Base-by-base conservation (phyloP, 2,888 invertebrate species). In the Pristionchus fissidentatus region DNA sequence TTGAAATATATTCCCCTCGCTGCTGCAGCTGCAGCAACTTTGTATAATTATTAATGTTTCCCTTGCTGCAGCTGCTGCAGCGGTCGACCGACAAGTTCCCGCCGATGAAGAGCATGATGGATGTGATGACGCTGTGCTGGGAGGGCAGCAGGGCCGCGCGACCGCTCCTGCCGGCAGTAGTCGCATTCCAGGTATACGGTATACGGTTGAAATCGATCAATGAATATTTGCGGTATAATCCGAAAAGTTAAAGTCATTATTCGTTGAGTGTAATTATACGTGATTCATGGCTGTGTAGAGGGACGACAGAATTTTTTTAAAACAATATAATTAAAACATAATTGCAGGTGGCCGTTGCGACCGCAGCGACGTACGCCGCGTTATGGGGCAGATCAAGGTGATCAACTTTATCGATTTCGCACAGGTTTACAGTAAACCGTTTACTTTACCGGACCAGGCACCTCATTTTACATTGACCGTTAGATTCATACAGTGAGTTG, bases 301-400 rank as follows among this genome's bases (percentile, higher is more conserved):
- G 8, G 26, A 60, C n/a, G 19, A 60, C 49, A 15, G 49, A 15
- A 26, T 60, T 8, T 49, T 70, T n/a, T 49, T 85, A 32, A n/a
- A n/a, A n/a, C n/a, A n/a, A n/a, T n/a, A n/a, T n/a, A n/a, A n/a
- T n/a, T n/a, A n/a, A n/a, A n/a, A n/a, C n/a, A n/a, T n/a, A n/a
- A n/a, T n/a, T n/a, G n/a, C 86, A 87, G 57, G 41, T 90, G 75
- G 66, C 84, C 4, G 88, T 89, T 35, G 86, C 88, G 38, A 85
- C 88, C 29, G 85, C 84, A 15, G 84, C 88, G 3, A 85, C 88
- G 70, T 91, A 90, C 79, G 85, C 88, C 0, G 49, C 87, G 49
- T 77, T 91, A 19, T 91, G 91, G 91, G 91, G 89, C 29, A 83
- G 91, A 41, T 84, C 86, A 35, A 85, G 88, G 89, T 89, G 55